These are phyloP conservation scores for Larimichthys crocea DNA, from an alignment of 2,113 vertebrate genomes.

Conservation along the genomic window DNA sequence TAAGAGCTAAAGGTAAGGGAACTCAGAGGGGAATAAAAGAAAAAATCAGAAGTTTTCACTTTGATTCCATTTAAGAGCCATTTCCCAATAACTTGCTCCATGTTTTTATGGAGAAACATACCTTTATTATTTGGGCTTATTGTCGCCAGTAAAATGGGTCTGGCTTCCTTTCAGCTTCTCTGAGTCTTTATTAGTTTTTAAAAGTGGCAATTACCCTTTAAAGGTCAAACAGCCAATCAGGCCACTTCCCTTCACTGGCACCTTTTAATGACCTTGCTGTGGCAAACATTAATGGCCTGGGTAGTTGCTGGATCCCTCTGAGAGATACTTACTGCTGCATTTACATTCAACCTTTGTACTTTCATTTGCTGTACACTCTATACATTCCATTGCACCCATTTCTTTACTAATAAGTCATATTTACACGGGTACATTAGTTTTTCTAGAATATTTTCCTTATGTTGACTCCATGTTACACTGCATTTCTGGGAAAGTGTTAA, in stretches of 20 bases:
- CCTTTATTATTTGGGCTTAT: conserved; percentile 80
- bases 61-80: conserved; percentile 67
- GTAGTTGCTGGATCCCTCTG: conserved; percentile 40
- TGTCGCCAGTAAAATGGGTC: conserved; percentile 72
- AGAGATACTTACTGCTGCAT: conserved; percentile 49
- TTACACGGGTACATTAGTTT: neutral
- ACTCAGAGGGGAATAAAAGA: conserved; percentile 39
- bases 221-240: conserved; percentile 84
- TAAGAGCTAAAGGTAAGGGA: conserved; percentile 53
- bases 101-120: conserved; percentile 77
- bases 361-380: neutral
- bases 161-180: conserved; percentile 69
- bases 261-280: conserved; percentile 76
- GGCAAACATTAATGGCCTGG: conserved; percentile 58
- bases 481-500: conserved; percentile 1
- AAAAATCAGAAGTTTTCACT: conserved; percentile 46
- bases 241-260: conserved; percentile 67
- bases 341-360: conserved; percentile 48
- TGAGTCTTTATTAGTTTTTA: conserved; percentile 77
- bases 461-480: neutral
- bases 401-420: neutral
- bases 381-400: conserved; percentile 8
- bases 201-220: conserved; percentile 85
- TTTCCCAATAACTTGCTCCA: conserved; percentile 62
- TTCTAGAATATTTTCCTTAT: neutral